A percentile compares a stretch with the other conserved stretches of the same genome.
phyloP scores from a whole-genome alignment of 2,797 vertebrate species.

The Acestrorhynchus altus region DNA sequence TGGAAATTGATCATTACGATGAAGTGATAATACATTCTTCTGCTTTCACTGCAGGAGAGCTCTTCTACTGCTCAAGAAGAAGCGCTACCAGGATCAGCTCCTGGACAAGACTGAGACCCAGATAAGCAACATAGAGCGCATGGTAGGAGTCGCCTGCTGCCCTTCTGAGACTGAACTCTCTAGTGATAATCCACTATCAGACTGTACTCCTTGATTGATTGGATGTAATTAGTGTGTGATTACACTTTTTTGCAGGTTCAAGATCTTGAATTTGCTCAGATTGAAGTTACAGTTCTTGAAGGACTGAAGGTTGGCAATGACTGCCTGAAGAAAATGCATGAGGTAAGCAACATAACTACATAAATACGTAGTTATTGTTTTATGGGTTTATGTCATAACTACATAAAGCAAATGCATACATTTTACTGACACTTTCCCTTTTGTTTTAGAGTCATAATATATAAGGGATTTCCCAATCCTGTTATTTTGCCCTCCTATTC shows the following conservation, averaged over 20 bases:
- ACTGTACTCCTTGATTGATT: constrained; percentile 2
- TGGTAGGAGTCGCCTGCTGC: constrained; percentile 76
- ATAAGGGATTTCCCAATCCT: no score
- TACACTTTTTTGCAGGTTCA: constrained; percentile 71
- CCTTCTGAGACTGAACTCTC: constrained; percentile 19
- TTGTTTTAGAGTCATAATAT: no score
- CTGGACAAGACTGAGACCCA: constrained; percentile 90
- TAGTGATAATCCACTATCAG: constrained; percentile 19
- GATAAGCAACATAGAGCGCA: constrained; percentile 89
- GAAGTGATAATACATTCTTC: constrained; percentile 28
- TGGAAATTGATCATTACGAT: background rate
- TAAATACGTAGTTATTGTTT: no score
- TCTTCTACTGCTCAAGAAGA: constrained; percentile 90
- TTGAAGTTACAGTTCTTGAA: constrained; percentile 93
- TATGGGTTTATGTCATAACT: no score
- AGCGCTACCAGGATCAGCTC: constrained; percentile 90
- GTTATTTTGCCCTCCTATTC: no score
- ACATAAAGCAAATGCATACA: no score
- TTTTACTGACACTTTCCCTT: no score
- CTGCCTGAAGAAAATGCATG: constrained; percentile 88
- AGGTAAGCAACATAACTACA: no score
- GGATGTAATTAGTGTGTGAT: background rate
- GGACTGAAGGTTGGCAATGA: constrained; percentile 93
- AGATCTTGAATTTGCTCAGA: constrained; percentile 93
- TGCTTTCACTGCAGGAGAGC: constrained; percentile 80